Evolutionary conservation across 2,888 invertebrate genomes (phyloP), one percentile per base, ranked within the genome.

Genomic region (Meloe dianella): DNA sequence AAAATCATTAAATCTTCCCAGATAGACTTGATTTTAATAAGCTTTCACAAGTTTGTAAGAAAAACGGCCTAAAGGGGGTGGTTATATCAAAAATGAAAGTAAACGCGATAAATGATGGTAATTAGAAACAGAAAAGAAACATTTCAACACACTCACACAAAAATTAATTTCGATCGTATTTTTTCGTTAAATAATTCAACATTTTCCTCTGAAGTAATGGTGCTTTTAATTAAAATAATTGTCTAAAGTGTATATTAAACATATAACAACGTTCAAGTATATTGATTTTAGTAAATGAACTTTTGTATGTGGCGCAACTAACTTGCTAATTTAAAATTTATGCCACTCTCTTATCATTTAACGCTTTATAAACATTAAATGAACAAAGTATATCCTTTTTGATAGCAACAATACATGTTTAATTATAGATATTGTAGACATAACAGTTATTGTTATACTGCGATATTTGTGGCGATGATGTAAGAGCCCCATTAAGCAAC

Each of bases 251-350:
- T 32, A n/a, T 41, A n/a, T n/a, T 17, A n/a, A 47, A 47, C 20
- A 47, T 10, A 9, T 12, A 47, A 12, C 20, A 47, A 20, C 0
- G 47, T 47, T 47, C 9, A 41, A n/a, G n/a, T 41, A 20, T 47
- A 47, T 47, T 47, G 47, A 47, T 47, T 47, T 47, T 47, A 20
- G 20, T 47, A 47, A 20, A 47, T 47, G 47, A 47, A 47, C 47
- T 20, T 20, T 47, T 20, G 20, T 47, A 17, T 20, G 5, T 51
- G 24, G 22, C 24, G 51, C 51, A 22, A 51, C 24, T 12, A 51
- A 51, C 20, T 51, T 51, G 22, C 51, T 51, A 51, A 51, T 51
- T 51, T 51, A 22, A 51, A 24, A 47, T 47, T 47, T 47, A 47
- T 47, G 20, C 20, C 20, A 47, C 9, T 20, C 9, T 47, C 47